These are phyloP conservation scores for Xestia rhomboidea DNA, from an alignment of 2,888 invertebrate genomes.

Conservation along the genomic window DNA sequence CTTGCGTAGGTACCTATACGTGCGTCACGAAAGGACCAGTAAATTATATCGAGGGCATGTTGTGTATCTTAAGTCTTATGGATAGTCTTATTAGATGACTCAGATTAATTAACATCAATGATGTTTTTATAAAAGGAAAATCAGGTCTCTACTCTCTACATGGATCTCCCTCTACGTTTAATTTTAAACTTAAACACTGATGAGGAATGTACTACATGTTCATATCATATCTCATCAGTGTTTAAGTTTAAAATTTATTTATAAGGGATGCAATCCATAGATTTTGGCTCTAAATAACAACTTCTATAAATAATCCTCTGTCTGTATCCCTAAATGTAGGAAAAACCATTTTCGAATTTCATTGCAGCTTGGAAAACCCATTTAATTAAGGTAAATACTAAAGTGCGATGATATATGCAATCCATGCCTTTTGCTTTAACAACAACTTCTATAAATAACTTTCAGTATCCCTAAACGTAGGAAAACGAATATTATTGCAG, in stretches of 20 bases:
- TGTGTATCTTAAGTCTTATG: neutral
- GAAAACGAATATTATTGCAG: neutral
- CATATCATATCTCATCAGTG: too few relatives aligned
- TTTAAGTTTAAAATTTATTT: neutral
- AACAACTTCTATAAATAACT: neutral
- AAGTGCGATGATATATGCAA: neutral
- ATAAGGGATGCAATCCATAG: neutral
- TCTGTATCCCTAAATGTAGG: neutral
- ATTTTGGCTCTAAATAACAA: neutral
- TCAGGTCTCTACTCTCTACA: too few relatives aligned
- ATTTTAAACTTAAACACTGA: too few relatives aligned
- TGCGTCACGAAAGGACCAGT: neutral
- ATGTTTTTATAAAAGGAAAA: neutral
- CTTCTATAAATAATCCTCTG: neutral
- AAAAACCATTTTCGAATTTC: neutral
- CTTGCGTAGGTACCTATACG: neutral
- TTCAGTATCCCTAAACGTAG: neutral
- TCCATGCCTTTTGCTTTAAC: neutral
- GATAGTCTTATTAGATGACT: too few relatives aligned
- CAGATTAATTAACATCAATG: too few relatives aligned
- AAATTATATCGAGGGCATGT: neutral
- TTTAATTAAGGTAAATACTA: neutral
- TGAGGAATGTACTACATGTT: too few relatives aligned
- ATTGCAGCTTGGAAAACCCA: neutral
- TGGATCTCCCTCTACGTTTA: too few relatives aligned